These are phyloP conservation scores for Heliconius sara DNA, from an alignment of 2,888 invertebrate species.

Conservation along the genomic window DNA sequence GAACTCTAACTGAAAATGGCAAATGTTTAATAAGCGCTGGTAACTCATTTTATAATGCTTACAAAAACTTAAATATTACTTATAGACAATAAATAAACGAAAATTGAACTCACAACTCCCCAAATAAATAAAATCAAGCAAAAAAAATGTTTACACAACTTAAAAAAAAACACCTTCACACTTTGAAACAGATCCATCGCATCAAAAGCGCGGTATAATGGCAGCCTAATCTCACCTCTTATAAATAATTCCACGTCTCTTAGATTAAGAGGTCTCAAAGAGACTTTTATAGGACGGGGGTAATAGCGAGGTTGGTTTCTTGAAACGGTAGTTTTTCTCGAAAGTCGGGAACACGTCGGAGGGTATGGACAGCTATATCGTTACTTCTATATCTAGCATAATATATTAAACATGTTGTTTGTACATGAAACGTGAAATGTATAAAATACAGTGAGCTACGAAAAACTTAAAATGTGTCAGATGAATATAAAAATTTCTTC, in stretches of 20 bases:
- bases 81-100: not conserved
- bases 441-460: too few species aligned
- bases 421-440: too few species aligned
- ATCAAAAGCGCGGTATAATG: slow-evolving; percentile 25
- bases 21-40: too few species aligned
- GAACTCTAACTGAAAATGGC: too few species aligned
- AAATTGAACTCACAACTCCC: not conserved
- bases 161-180: slow-evolving; percentile 11
- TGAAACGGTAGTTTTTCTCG: slow-evolving; percentile 17
- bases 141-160: not conserved
- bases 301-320: slow-evolving; percentile 28
- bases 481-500: too few species aligned
- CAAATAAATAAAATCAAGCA: not conserved
- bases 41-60: too few species aligned
- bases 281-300: slow-evolving; percentile 39
- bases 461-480: too few species aligned
- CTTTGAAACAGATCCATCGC: not conserved
- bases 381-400: too few species aligned
- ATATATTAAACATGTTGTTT: too few species aligned
- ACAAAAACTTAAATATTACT: not conserved
- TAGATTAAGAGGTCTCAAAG: slow-evolving; percentile 44
- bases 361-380: not conserved
- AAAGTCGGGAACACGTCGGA: not conserved
- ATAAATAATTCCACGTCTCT: slow-evolving; percentile 50
- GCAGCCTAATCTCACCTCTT: slow-evolving; percentile 36